These are phyloP conservation scores for Ficedula albicollis DNA, from an alignment of 2,797 vertebrate species.

Conservation along the genomic window DNA sequence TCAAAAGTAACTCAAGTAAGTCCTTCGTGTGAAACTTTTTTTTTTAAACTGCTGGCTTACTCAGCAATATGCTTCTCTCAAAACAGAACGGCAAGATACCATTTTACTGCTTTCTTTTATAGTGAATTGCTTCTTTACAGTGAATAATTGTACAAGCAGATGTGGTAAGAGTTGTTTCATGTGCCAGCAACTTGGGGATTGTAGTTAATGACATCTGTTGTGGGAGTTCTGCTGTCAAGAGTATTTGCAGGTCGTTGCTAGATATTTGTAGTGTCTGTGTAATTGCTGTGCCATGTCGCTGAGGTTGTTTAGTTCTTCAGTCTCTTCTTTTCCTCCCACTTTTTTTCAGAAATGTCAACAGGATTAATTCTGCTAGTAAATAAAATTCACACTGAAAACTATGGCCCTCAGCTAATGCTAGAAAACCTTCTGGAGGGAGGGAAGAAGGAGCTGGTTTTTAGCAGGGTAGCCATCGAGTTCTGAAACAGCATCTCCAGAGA, in stretches of 20 bases:
- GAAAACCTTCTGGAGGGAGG: not conserved
- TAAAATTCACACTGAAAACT: not conserved
- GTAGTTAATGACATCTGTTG: not conserved
- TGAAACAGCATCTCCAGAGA: not conserved
- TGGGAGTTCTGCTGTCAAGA: not conserved
- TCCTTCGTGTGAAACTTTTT: not conserved
- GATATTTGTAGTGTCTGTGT: not conserved
- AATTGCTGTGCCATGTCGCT: not conserved
- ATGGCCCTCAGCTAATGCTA: not conserved
- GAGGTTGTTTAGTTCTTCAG: not conserved
- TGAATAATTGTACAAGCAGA: not conserved
- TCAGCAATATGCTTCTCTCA: not conserved
- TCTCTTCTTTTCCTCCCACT: rapidly evolving
- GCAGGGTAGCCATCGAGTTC: not conserved
- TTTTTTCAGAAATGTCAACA: not conserved
- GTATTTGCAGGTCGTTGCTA: not conserved
- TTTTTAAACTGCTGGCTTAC: too few relatives aligned
- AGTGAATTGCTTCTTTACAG: not conserved
- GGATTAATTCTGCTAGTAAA: not conserved
- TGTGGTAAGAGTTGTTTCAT: not conserved
- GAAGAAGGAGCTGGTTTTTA: not conserved
- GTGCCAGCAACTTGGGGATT: not conserved
- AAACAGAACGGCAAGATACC: not conserved
- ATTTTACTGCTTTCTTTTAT: not conserved
- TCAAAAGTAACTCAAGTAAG: not conserved